phyloP scores from a whole-genome alignment of 2,888 invertebrate genomes.

The Lepidochitona cinerea region DNA sequence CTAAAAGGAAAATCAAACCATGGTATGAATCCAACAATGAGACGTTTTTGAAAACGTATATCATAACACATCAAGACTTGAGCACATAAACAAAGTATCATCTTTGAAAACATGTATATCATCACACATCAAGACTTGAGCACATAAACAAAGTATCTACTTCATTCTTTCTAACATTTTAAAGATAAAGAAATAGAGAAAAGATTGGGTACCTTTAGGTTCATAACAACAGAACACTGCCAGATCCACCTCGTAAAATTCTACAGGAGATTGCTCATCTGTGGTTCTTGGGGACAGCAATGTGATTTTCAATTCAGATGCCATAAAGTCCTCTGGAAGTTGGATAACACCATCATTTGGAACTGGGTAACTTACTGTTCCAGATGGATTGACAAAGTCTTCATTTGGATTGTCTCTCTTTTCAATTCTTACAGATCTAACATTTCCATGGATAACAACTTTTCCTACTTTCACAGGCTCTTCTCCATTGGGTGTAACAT shows the following conservation, averaged over 20 bases:
- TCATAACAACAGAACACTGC: too few species aligned
- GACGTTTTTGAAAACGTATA: too few species aligned
- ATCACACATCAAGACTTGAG: too few species aligned
- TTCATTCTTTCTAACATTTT: too few species aligned
- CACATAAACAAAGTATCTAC: too few species aligned
- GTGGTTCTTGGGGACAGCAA: background rate
- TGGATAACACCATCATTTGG: background rate
- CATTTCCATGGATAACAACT: background rate
- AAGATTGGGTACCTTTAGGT: background rate
- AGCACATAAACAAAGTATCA: too few species aligned
- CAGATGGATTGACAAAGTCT: background rate
- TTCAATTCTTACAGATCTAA: background rate
- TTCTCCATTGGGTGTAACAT: background rate
- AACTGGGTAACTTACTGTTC: background rate
- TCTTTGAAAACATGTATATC: too few species aligned
- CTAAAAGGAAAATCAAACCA: too few species aligned
- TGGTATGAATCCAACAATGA: too few species aligned
- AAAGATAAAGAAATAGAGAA: too few species aligned
- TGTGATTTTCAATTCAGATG: background rate
- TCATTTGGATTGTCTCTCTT: background rate
- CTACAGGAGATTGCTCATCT: background rate
- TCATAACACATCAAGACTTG: too few species aligned
- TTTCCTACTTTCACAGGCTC: background rate
- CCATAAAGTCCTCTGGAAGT: background rate
- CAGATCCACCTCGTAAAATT: background rate